phyloP scores from a whole-genome alignment of 2,113 vertebrate genomes.

The Gila orcuttii region DNA sequence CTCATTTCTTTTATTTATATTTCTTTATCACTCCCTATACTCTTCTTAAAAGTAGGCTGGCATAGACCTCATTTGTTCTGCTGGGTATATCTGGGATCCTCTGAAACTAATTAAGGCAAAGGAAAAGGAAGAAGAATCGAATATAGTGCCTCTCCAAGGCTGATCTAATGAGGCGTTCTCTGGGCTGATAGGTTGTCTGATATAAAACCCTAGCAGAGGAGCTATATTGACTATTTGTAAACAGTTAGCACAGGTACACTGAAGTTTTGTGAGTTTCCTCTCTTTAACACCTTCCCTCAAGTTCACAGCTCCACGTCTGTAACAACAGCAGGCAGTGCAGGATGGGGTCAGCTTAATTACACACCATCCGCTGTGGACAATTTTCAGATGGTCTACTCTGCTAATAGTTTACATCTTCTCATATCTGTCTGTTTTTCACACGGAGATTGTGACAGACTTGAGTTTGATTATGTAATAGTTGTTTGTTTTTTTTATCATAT shows the following conservation, averaged over 20 bases:
- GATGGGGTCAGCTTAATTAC: background rate
- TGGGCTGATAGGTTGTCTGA: background rate
- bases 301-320: background rate
- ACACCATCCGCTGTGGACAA: background rate
- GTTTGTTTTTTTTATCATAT: background rate
- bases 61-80: conserved; percentile 30
- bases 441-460: background rate
- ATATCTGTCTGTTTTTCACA: background rate
- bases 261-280: background rate
- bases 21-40: conserved; percentile 26
- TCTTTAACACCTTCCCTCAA: conserved; percentile 1
- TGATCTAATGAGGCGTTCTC: conserved; percentile 17
- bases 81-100: conserved; percentile 33
- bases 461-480: background rate
- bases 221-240: conserved; percentile 19
- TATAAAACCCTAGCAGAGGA: conserved; percentile 6
- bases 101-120: conserved; percentile 50
- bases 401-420: background rate
- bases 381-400: background rate
- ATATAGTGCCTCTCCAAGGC: conserved; percentile 19
- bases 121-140: conserved; percentile 18
- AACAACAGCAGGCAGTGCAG: conserved; percentile 13
- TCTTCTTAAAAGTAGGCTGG: conserved; percentile 31
- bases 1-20: conserved; percentile 17
- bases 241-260: background rate